Percentiles rank a stretch among this genome's conserved stretches.
Conservation (phyloP, 1,140 invertebrate species). For the Plectrocnemia conspersa region DNA sequence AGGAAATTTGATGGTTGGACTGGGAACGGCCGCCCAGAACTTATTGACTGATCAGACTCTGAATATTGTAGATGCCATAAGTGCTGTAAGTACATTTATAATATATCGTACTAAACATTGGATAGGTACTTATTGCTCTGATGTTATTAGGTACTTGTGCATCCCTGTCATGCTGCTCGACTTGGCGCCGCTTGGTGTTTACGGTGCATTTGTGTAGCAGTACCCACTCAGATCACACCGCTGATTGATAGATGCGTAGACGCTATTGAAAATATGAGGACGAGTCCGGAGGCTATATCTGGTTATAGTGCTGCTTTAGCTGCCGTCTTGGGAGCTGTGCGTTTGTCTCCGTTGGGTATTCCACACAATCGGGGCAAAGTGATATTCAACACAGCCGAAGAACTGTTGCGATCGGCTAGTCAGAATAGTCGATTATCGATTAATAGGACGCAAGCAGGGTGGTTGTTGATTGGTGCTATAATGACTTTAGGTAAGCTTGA, state of each 20-base stretch:
- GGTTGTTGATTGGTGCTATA: conserved; percentile 94
- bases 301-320: conserved; percentile 92
- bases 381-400: conserved; percentile 96
- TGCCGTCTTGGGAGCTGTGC: conserved; percentile 86
- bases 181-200: conserved; percentile 93
- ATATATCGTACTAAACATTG: neutral
- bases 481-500: conserved; percentile 86
- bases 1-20: conserved; percentile 74
- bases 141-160: conserved; percentile 69
- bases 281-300: conserved; percentile 88
- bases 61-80: conserved; percentile 60
- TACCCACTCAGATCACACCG: conserved; percentile 90
- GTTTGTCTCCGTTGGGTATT: conserved; percentile 87
- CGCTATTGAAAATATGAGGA: conserved; percentile 80
- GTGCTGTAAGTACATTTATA: conserved; percentile 48
- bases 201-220: conserved; percentile 80
- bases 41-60: conserved; percentile 81
- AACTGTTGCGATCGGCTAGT: conserved; percentile 91
- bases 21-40: conserved; percentile 88
- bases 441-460: conserved; percentile 93
- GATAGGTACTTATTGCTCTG: conserved; percentile 43
- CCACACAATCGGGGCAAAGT: conserved; percentile 95
- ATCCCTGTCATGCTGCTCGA: conserved; percentile 88
- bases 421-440: conserved; percentile 94
- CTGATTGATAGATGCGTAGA: conserved; percentile 86